Conservation (phyloP, 2,888 invertebrate genomes). For the Silvanus unidentatus region DNA sequence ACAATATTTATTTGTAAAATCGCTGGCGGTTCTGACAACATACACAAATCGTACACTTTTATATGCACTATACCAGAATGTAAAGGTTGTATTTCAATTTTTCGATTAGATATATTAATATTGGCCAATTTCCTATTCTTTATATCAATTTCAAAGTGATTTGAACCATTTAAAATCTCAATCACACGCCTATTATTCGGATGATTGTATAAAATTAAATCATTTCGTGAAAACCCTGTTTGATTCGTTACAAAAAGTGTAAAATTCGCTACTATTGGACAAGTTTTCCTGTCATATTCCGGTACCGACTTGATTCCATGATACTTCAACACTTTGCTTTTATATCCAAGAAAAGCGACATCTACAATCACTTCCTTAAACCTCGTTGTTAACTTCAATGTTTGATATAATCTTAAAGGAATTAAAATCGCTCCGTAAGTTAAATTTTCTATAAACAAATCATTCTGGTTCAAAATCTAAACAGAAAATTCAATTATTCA, state of each 20-base stretch:
- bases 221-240: slow-evolving; percentile 50
- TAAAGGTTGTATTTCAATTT: slow-evolving; percentile 52
- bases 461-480: too few relatives aligned
- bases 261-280: too few relatives aligned
- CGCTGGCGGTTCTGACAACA: slow-evolving; percentile 36
- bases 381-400: too few relatives aligned
- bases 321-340: too few relatives aligned
- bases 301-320: too few relatives aligned
- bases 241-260: slow-evolving; percentile 41
- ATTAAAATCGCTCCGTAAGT: too few relatives aligned
- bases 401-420: too few relatives aligned
- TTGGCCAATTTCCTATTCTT: slow-evolving; percentile 51
- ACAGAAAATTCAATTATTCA: too few relatives aligned
- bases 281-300: too few relatives aligned
- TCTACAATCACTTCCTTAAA: too few relatives aligned
- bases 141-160: slow-evolving; percentile 55
- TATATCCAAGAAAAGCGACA: too few relatives aligned
- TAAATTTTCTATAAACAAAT: too few relatives aligned
- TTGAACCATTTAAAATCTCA: slow-evolving; percentile 59
- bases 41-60: slow-evolving; percentile 56
- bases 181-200: slow-evolving; percentile 47
- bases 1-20: slow-evolving; percentile 50
- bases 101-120: slow-evolving; percentile 45
- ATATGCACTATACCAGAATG: slow-evolving; percentile 50
- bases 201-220: slow-evolving; percentile 57